Base-by-base conservation (phyloP, 2,888 invertebrate species). In the Panzeria rudis region DNA sequence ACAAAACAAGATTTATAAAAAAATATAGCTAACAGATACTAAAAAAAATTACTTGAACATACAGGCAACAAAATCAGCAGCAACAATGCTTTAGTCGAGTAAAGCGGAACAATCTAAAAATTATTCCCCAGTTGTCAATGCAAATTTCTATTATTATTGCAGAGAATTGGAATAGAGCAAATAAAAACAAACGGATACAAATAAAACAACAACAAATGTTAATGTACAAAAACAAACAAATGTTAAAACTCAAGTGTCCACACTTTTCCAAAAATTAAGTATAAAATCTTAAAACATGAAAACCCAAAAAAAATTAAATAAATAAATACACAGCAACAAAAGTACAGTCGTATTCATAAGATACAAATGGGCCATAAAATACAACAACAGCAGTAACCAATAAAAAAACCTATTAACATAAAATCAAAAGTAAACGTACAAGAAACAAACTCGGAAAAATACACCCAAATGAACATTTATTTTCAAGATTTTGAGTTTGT, bases 61-160 rank as follows among this genome's bases (percentile, higher is more conserved):
- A n/a, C 13, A 56, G 15, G 17, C 17, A 68, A 44, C 17, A 66
- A 76, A 32, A 64, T 25, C 38, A 76, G 1, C 72, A 66, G 20
- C 44, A 66, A n/a, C n/a, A 25, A n/a, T 44, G 69, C 52, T 47
- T 62, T 73, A 77, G 50, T 77, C 47, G 41, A 68, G 77, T 73
- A 72, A 81, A 68, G 23, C 41, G 38, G 81, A 72, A 44, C 62
- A 82, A n/a, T 3, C 38, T 54, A 50, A 68, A 82, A 82, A 82
- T 82, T 85, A 85, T 82, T 85, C 85, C 85, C 85, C 68, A 82
- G 82, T 85, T 85, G 85, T 75, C 82, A 85, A 85, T 85, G 85
- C 82, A 85, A 85, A 85, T 85, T 82, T 71, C 20, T 68, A 54
- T 81, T 84, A 66, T 80, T 84, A 62, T 69, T 68, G 71, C 80